A percentile compares a stretch with the other conserved stretches of the same genome.
phyloP scores from a whole-genome alignment of 2,797 vertebrate species.

The Xiphophorus birchmanni region DNA sequence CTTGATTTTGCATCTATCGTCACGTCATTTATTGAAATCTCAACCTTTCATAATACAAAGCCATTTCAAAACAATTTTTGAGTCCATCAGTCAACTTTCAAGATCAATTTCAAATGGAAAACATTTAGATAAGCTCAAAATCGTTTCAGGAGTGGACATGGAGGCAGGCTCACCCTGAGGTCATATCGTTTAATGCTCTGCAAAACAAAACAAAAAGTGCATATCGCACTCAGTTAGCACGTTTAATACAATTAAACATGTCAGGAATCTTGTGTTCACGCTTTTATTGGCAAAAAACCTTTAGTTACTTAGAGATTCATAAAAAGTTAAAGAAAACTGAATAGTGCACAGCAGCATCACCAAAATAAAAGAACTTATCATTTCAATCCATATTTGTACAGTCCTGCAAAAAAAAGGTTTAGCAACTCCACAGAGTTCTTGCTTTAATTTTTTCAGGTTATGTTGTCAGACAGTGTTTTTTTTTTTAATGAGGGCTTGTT shows the following conservation, averaged over 20 bases:
- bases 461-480: not conserved
- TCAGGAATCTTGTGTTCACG: not conserved
- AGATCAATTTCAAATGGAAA: not conserved
- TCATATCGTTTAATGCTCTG: not conserved
- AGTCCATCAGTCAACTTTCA: not conserved
- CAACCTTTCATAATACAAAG: not conserved
- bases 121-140: not conserved
- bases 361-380: not conserved
- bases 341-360: not conserved
- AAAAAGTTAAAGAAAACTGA: not conserved
- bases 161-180: not conserved
- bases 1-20: not conserved
- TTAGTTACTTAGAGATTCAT: not conserved
- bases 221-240: not conserved
- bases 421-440: not conserved
- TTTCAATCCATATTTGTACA: not conserved
- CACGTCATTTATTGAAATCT: not conserved
- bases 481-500: not conserved
- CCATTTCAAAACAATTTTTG: not conserved
- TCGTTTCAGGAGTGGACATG: not conserved
- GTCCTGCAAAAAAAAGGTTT: not conserved
- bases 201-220: not conserved
- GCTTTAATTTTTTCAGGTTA: not conserved
- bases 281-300: not conserved
- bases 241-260: not conserved